Percentiles rank a stretch among this genome's conserved stretches.
Evolutionary conservation across 2,113 vertebrate species (phyloP).

Genomic region (Mesembrinibis cayennensis): DNA sequence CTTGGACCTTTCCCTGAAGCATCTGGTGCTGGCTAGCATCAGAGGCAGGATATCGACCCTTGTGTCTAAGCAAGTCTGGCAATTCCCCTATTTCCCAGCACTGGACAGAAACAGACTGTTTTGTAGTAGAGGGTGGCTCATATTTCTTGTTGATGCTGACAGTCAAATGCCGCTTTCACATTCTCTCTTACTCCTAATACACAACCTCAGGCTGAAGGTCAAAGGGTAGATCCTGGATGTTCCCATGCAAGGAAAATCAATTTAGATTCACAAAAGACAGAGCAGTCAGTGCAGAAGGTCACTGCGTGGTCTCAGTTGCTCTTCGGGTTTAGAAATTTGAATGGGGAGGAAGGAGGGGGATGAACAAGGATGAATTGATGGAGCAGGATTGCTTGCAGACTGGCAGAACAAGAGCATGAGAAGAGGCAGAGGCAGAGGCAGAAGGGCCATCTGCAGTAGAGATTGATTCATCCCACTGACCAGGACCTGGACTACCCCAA

Average conservation of each 20-base stretch:
- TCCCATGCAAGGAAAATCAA: constrained; percentile 56
- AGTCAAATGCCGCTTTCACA: background rate
- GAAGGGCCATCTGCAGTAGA: background rate
- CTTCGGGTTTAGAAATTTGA: constrained; percentile 3
- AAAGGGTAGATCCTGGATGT: constrained; percentile 49
- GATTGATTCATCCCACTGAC: background rate
- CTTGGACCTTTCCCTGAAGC: background rate
- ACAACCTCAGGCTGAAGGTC: constrained; percentile 42
- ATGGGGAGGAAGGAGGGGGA: background rate
- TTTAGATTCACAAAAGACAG: constrained; percentile 41
- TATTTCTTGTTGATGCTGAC: constrained; percentile 37
- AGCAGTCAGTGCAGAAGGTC: constrained; percentile 23
- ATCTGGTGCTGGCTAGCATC: constrained; percentile 36
- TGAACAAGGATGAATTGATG: background rate
- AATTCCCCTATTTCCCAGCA: constrained; percentile 38
- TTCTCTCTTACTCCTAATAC: background rate
- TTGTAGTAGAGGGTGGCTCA: background rate
- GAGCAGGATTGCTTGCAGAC: background rate
- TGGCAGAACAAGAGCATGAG: background rate
- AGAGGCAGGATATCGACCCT: background rate
- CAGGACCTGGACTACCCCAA: background rate
- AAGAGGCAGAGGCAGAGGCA: background rate
- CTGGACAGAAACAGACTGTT: constrained; percentile 35
- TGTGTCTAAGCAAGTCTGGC: background rate
- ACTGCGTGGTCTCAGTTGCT: background rate